Evolutionary conservation across 2,113 vertebrate species (phyloP).

Genomic region (Heliornis fulica): DNA sequence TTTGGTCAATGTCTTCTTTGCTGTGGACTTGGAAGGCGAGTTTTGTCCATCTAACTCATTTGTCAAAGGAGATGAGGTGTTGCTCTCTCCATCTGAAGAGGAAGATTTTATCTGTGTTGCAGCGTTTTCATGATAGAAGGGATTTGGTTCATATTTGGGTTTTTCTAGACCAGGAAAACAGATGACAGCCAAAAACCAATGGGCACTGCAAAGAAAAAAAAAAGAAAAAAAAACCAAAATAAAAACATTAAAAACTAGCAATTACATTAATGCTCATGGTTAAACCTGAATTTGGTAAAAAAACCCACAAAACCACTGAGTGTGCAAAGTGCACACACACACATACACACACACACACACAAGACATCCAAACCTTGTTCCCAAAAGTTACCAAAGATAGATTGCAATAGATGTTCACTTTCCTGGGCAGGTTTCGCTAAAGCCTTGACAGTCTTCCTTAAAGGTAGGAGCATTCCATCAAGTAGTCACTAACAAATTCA

Average conservation of each 20-base stretch:
- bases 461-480: neutral
- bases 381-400: neutral
- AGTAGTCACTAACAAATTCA: neutral
- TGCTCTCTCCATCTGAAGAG: constrained; percentile 73
- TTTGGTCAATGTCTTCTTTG: constrained; percentile 75
- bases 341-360: accelerated
- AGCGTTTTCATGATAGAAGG: constrained; percentile 76
- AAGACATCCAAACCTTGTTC: accelerated
- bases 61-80: constrained; percentile 64
- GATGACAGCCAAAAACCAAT: constrained; percentile 98
- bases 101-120: constrained; percentile 52
- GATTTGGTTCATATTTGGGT: constrained; percentile 83
- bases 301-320: neutral
- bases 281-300: neutral
- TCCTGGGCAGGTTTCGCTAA: neutral
- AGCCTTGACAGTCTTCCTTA: neutral
- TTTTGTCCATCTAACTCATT: constrained; percentile 75
- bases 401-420: neutral
- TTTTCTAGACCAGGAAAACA: constrained; percentile 93
- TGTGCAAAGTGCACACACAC: accelerated
- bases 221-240: too few relatives aligned
- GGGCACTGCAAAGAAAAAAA: constrained; percentile 81
- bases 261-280: neutral
- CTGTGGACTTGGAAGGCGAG: constrained; percentile 65
- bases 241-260: neutral